Evolutionary conservation across 2,113 vertebrate genomes (phyloP).

Genomic region (Hemicordylus capensis): DNA sequence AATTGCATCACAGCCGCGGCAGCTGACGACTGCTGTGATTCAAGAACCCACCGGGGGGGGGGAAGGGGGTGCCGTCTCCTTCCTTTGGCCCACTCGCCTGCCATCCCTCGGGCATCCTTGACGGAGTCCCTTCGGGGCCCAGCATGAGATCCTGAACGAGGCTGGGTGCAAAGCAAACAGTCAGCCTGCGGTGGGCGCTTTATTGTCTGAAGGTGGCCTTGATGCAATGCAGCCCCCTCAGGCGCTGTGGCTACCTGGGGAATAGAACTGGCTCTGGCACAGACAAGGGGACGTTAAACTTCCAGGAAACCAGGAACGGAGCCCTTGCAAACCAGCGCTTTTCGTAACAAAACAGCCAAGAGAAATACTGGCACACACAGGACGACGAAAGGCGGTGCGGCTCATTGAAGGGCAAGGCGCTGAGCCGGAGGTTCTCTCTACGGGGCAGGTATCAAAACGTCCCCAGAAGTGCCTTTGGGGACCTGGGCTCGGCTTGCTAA

Average conservation of each 20-base stretch:
- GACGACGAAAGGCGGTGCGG: neutral
- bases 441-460: neutral
- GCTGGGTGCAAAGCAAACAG: neutral
- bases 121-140: neutral
- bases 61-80: no score
- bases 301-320: neutral
- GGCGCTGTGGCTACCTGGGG: neutral
- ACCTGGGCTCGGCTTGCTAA: constrained; percentile 13
- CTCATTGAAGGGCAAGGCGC: neutral
- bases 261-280: neutral
- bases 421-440: neutral
- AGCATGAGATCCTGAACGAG: neutral
- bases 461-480: neutral
- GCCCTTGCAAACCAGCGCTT: neutral
- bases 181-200: neutral
- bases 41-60: no score
- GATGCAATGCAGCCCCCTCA: neutral
- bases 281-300: neutral
- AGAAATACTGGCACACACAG: neutral
- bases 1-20: neutral
- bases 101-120: neutral
- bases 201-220: neutral
- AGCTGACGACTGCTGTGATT: neutral
- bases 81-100: neutral
- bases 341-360: constrained; percentile 1